Evolutionary conservation across 2,113 vertebrate genomes (phyloP), one percentile per base, ranked within the genome.

Genomic region (Plecotus auritus): DNA sequence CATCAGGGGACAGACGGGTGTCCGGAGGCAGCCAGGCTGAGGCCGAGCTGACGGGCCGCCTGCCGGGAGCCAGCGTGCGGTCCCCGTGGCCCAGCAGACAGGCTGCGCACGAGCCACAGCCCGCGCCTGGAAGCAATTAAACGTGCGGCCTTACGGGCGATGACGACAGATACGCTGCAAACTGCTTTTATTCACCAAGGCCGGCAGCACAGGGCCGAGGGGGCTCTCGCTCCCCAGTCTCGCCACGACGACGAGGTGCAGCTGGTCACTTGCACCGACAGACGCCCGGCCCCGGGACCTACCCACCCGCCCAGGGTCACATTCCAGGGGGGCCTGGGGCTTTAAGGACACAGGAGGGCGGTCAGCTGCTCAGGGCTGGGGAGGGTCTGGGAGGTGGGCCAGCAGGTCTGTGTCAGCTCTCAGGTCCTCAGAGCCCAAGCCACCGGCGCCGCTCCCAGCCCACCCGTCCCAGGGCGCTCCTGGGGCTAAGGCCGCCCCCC

Each of bases 131-230:
- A 20, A 47, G 17, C 17, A 3, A 2, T 18, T 4, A 6, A 1
- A 49, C 0, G 4, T 4, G 30, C 28, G 0, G 1, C 28, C 9
- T 1, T 4, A 16, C 0, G 9, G 42, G 73, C 16, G 16, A 17
- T 2, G 4, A 17, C 18, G 30, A 49, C 73, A 17, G 3, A 32
- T 7, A 30, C 3, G 28, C 42, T 16, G 42, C 42, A 30, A 16
- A 30, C 40, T 4, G 16, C 37, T 23, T 47, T 76, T 49, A 32
- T 32, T 76, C 17, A 47, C 4, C 2, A 17, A 18, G 73, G 42
- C 42, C 28, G 40, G 4, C 16, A 0, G 28, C 7, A 2, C 5
- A n/a, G 2, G 14, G 45, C 45, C 4, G 35, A 1, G 5, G 26
- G 26, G 40, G 40, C 26, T 11, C 59, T 1, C 4, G 26, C 61